Evolutionary conservation across 2,888 invertebrate genomes (phyloP), one percentile per base, ranked within the genome.

Genomic region (Capitulum mitella): DNA sequence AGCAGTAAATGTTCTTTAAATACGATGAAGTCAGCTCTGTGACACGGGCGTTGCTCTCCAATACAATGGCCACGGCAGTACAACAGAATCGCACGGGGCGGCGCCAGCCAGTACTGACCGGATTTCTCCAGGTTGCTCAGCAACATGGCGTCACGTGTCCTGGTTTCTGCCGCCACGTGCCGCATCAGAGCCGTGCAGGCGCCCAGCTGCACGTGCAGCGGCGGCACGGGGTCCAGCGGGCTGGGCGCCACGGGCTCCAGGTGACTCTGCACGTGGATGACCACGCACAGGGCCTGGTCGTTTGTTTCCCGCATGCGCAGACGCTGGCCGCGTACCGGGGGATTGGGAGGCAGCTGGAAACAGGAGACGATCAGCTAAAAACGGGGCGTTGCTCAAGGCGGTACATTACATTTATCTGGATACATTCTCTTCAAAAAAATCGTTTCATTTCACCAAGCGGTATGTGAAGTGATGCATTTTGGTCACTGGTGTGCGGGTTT

Each of bases 221-320:
- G 61, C 14, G 32, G 8, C n/a, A 61, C 61, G 61, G 32, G 61
- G n/a, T 61, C 61, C 32, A 61, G 61, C 61, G 32, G n/a, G n/a
- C 61, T 61, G 61, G 32, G 61, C 32, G 61, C 16, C 61, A 61
- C 61, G n/a, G 61, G 61, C 61, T 32, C 14, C 61, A 61, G 61
- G 5, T 16, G 61, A 3, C n/a, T 61, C 32, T 32, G 61, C 32
- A 61, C 61, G 61, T 61, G 61, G n/a, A 61, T n/a, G 14, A 61
- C 61, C 61, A 61, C 61, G n/a, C 5, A 12, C 61, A 61, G 61
- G 32, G 2, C 61, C 61, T 32, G 61, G 14, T 61, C 61, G 61
- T 3, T 32, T 3, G 61, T 32, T 32, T 61, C 61, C 32, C 16
- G 61, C 61, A 61, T 61, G n/a, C 61, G 61, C 61, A 61, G 61